Base-by-base conservation (phyloP, 2,888 invertebrate species). In the Chrysotoxum bicinctum region DNA sequence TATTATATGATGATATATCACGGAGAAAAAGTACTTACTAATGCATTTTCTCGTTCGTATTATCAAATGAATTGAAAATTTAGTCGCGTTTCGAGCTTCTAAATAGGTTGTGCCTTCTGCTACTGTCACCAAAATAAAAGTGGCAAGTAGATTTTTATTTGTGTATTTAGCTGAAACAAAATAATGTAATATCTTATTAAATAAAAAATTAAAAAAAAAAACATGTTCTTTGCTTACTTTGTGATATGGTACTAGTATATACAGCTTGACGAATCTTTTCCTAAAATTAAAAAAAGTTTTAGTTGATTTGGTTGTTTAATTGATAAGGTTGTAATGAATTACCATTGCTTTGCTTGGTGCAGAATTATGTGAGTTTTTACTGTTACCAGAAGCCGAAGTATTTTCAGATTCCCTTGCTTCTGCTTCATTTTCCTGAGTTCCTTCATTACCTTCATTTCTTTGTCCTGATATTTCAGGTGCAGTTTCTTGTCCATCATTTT, bases 61-160 rank as follows among this genome's bases (percentile, higher is more conserved):
- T 0, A 92, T 88, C 0, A 91, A 90, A 88, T 91, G 91, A 21
- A 89, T 88, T 1, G 90, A 89, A 87, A 88, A 90, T 0, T 80
- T 50, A 0, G 14, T 88, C 1, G 88, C 87, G 2, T 87, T 9
- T 26, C 40, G 14, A 0, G 89, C 90, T 0, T 37, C 9, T 45
- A 70, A 50, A 5, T 75, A 73, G 43, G 88, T 83, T 21, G 70
- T 74, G 52, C 88, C 87, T 12, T 88, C 82, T 16, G 89, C 80
- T 8, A 91, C 90, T 76, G 90, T 85, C 4, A 92, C 90, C 74
- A 90, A 91, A 23, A 92, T 88, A 14, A 90, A 89, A 7, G 90
- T 88, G 3, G 90, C 87, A 0, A 91, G 73, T 2, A 90, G 89
- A 50, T 89, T 88, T 0, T 87, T 85, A 83, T 91, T 91, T 40